Percentiles rank a stretch among this genome's conserved stretches.
These are phyloP conservation scores for Probosciger aterrimus DNA, from an alignment of 2,113 vertebrate genomes.

Conservation along the genomic window DNA sequence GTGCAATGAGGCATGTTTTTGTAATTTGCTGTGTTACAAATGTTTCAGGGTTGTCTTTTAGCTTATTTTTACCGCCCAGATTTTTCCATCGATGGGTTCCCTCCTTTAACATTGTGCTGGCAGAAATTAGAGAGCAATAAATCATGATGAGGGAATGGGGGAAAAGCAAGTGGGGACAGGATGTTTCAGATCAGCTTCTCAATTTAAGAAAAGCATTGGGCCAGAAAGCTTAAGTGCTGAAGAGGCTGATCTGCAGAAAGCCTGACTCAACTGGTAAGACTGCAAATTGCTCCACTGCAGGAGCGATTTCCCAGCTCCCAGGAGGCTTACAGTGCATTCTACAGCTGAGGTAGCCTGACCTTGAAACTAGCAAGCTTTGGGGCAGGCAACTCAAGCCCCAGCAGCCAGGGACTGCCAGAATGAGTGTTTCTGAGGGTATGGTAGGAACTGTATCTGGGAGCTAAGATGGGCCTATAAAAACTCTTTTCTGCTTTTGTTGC, in stretches of 20 bases:
- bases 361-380: neutral
- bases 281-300: neutral
- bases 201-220: neutral
- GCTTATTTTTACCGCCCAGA: neutral
- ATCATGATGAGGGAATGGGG: rapidly evolving
- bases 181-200: neutral
- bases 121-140: neutral
- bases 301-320: neutral
- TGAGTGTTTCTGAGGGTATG: neutral
- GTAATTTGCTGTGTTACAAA: neutral
- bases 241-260: neutral
- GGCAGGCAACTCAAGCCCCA: neutral
- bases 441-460: neutral
- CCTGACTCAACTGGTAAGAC: too few species aligned
- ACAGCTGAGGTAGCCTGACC: neutral
- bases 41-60: neutral
- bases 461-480: neutral
- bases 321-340: neutral
- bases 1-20: neutral
- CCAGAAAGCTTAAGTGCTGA: neutral
- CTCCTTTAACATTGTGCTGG: neutral
- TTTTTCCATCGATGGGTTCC: neutral
- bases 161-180: neutral
- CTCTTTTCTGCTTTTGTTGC: neutral
- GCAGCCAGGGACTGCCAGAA: neutral